These are phyloP conservation scores for Incurvaria masculella DNA, from an alignment of 2,888 invertebrate genomes.

Conservation along the genomic window DNA sequence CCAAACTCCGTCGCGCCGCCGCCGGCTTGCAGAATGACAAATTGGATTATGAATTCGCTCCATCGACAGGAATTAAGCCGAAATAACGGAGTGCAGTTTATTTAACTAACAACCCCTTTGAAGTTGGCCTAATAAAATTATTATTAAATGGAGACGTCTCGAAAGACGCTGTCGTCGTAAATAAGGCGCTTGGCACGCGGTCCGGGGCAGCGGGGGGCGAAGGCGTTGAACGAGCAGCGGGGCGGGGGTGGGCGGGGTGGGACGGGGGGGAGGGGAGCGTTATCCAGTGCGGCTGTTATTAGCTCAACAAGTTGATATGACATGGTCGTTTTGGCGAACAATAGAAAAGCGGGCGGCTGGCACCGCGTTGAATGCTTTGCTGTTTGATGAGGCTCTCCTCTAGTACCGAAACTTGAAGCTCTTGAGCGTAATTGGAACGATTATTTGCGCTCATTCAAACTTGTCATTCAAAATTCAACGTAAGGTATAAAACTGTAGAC, in stretches of 20 bases:
- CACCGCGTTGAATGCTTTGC: too few species aligned
- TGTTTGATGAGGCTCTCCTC: too few species aligned
- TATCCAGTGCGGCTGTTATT: conserved; percentile 7
- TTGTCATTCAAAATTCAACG: too few species aligned
- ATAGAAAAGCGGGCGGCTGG: background rate
- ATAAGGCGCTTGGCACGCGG: background rate
- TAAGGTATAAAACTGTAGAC: too few species aligned
- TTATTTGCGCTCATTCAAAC: too few species aligned
- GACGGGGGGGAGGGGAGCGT: background rate
- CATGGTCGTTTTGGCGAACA: conserved; percentile 14
- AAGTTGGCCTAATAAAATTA: background rate
- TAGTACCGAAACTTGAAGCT: too few species aligned
- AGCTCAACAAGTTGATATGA: conserved; percentile 17
- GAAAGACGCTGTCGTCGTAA: background rate
- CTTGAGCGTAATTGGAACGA: too few species aligned
- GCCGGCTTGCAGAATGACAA: background rate
- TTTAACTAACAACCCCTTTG: background rate
- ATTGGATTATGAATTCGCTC: background rate
- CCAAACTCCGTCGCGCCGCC: too few species aligned
- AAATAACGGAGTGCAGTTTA: background rate
- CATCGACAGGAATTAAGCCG: background rate
- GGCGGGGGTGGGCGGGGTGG: background rate
- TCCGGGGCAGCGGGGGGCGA: background rate
- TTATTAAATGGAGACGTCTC: background rate
- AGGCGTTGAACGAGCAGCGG: too few species aligned